Evolutionary conservation across 2,888 invertebrate species (phyloP), one percentile per base, ranked within the genome.

Genomic region (Phymatocera aterrima): DNA sequence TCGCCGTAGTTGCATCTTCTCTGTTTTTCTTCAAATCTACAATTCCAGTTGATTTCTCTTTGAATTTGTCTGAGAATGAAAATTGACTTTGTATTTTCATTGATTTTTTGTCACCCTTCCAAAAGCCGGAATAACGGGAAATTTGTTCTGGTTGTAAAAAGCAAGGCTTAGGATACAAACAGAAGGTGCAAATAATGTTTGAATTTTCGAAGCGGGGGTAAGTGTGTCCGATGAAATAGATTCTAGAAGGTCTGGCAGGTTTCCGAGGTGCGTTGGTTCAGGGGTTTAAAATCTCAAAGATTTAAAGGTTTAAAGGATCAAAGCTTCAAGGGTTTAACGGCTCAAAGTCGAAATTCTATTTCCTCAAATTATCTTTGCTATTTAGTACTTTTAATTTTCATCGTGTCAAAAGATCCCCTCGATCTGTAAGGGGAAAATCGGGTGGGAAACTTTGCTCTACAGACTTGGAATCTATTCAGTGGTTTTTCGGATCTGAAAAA

Each of bases 241-340:
- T 72, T 51, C 18, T 51, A 51, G 31, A 31, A 72, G 48, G 48
- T 48, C 12, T 48, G 34, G 31, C 70, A 51, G 70, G 70, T n/a
- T 72, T 72, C 70, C 31, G 43, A 51, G 68, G 68, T 68, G 48
- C 70, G 51, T 31, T 72, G 51, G 70, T 31, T 72, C 51, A 34
- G 70, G 70, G 70, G 70, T 51, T 51, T 72, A 48, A 72, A 72
- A 72, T 48, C 51, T 72, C 70, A 72, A 51, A 31, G 70, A 51
- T 72, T 72, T 48, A 72, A 72, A 48, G 70, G 48, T 72, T 72
- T 72, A 72, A 72, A 72, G 70, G 48, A 51, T 72, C 34, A 72
- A 51, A 72, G 70, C 31, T 48, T 31, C n/a, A 48, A 72, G 70
- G 70, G 48, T 34, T 72, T 28, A 72, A 51, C n/a, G 18, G 70